These are phyloP conservation scores for Macrophya annulata DNA, from an alignment of 2,888 invertebrate species.

Conservation along the genomic window DNA sequence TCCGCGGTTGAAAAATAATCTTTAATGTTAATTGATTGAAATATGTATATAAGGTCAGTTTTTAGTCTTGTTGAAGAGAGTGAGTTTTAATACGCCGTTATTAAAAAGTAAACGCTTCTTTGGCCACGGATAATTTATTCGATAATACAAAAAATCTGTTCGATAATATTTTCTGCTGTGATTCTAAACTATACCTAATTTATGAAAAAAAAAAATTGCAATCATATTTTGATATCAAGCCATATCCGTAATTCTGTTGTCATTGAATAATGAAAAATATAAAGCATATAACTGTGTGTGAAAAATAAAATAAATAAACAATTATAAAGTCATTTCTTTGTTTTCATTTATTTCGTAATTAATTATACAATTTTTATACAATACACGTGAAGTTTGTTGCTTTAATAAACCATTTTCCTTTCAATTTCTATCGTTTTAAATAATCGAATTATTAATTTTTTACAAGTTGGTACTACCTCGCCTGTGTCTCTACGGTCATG, in stretches of 20 bases:
- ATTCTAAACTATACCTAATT: too few relatives aligned
- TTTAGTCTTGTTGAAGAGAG: background rate
- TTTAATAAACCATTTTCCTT: background rate
- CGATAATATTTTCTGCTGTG: too few relatives aligned
- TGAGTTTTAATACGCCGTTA: background rate
- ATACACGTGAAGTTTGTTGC: background rate
- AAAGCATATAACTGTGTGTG: too few relatives aligned
- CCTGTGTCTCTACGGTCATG: background rate
- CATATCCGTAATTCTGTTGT: too few relatives aligned
- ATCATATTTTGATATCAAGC: too few relatives aligned
- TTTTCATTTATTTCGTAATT: background rate
- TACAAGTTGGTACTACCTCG: background rate
- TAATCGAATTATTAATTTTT: background rate
- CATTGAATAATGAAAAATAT: too few relatives aligned
- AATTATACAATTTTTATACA: background rate
- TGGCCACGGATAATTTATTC: too few relatives aligned
- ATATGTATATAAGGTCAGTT: background rate
- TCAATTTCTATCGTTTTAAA: background rate
- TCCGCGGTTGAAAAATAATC: background rate
- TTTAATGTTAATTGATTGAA: background rate
- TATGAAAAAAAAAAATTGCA: too few relatives aligned
- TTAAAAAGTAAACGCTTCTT: too few relatives aligned
- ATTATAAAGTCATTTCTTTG: background rate
- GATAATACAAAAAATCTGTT: too few relatives aligned
- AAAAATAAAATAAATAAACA: too few relatives aligned